A percentile compares a stretch with the other conserved stretches of the same genome.
phyloP scores from a whole-genome alignment of 2,888 invertebrate genomes.

The Drosophila nr. medialis region DNA sequence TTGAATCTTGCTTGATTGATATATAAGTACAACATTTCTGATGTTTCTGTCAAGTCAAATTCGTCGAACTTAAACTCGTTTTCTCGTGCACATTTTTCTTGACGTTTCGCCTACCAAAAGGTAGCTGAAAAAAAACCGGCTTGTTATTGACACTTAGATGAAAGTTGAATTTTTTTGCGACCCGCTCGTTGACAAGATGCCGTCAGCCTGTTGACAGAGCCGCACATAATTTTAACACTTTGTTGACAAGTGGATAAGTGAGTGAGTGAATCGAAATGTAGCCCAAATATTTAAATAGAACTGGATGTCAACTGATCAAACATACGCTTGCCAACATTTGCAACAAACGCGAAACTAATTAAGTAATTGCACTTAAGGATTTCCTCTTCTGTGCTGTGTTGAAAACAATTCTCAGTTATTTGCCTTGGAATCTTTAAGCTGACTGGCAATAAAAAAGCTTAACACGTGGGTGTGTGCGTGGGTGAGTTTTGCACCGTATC shows the following conservation, averaged over 20 bases:
- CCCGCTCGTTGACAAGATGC: not conserved
- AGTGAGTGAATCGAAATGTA: not conserved
- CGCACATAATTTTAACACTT: conserved; percentile 1
- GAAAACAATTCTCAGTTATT: not conserved
- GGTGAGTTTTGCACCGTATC: conserved; percentile 3
- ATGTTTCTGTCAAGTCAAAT: not conserved
- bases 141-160: conserved; percentile 8
- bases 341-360: not conserved
- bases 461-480: not conserved
- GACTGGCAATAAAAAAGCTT: conserved; percentile 29
- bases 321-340: not conserved
- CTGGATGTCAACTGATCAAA: not conserved
- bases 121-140: not conserved
- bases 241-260: not conserved
- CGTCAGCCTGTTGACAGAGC: conserved; percentile 4
- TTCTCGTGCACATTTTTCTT: not conserved
- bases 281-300: not conserved
- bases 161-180: conserved; percentile 6
- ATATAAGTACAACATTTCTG: not conserved
- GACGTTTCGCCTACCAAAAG: not conserved
- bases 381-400: not conserved
- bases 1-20: not conserved
- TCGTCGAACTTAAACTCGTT: not conserved
- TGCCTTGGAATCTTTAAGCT: conserved; percentile 1
- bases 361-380: not conserved